phyloP scores from a whole-genome alignment of 2,797 vertebrate species.

The Ctenopoma kingsleyae region DNA sequence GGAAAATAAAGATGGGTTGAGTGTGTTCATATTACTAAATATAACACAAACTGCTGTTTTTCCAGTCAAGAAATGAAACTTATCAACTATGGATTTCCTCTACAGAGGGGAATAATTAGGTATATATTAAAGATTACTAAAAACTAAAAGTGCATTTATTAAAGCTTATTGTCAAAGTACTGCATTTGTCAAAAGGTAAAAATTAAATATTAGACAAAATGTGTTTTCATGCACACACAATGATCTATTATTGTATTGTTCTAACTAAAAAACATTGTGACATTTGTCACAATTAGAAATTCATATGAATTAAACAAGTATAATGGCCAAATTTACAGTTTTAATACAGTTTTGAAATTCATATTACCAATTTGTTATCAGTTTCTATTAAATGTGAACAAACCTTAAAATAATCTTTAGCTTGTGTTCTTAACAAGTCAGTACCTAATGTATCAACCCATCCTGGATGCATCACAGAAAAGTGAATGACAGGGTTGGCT shows the following conservation, averaged over 20 bases:
- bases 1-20: background rate
- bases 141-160: background rate
- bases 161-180: background rate
- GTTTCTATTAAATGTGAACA: background rate
- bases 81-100: background rate
- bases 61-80: background rate
- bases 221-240: background rate
- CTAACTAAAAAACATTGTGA: no score
- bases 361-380: background rate
- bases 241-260: no score
- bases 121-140: background rate
- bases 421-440: background rate
- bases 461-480: slow-evolving; percentile 83
- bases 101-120: background rate
- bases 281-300: background rate
- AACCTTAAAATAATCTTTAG: background rate
- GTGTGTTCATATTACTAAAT: background rate
- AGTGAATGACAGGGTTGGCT: slow-evolving; percentile 76
- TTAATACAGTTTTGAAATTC: background rate
- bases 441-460: slow-evolving; percentile 82
- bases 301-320: background rate
- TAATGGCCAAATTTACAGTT: background rate
- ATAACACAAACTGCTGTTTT: background rate
- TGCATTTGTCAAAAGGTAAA: background rate
- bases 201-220: background rate